Conservation (phyloP, 2,113 vertebrate genomes). For the Ameiurus melas region DNA sequence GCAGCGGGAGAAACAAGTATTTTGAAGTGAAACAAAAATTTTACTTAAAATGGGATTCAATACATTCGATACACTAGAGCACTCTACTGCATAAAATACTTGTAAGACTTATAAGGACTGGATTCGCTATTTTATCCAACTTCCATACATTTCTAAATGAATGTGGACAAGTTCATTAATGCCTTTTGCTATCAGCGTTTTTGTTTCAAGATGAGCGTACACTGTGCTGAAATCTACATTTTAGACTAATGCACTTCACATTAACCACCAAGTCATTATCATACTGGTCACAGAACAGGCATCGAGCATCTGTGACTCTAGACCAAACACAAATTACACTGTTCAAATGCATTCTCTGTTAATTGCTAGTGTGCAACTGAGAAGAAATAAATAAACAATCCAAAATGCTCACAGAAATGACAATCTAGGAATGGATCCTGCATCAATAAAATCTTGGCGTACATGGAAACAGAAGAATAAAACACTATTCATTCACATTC, state of each 20-base stretch:
- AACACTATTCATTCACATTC: constrained; percentile 18
- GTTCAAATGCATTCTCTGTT: neutral
- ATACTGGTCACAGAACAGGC: constrained; percentile 6
- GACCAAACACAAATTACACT: neutral
- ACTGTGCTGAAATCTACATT: neutral
- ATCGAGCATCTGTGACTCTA: neutral
- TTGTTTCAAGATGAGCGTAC: neutral
- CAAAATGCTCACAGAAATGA: neutral
- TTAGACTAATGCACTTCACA: constrained; percentile 3
- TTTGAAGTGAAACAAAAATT: neutral
- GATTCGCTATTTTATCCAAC: neutral
- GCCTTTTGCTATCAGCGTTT: neutral
- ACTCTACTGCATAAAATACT: neutral
- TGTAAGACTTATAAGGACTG: no score
- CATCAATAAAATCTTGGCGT: neutral
- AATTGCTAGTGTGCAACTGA: neutral
- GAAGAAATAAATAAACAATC: no score
- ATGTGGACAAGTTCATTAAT: neutral
- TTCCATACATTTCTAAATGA: neutral
- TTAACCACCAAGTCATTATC: neutral
- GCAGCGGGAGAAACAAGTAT: neutral
- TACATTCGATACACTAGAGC: neutral
- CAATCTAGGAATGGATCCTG: neutral
- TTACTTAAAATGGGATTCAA: neutral
- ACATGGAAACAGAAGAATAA: constrained; percentile 7